phyloP scores from a whole-genome alignment of 1,140 invertebrate species.

The Neodiprion virginianus region DNA sequence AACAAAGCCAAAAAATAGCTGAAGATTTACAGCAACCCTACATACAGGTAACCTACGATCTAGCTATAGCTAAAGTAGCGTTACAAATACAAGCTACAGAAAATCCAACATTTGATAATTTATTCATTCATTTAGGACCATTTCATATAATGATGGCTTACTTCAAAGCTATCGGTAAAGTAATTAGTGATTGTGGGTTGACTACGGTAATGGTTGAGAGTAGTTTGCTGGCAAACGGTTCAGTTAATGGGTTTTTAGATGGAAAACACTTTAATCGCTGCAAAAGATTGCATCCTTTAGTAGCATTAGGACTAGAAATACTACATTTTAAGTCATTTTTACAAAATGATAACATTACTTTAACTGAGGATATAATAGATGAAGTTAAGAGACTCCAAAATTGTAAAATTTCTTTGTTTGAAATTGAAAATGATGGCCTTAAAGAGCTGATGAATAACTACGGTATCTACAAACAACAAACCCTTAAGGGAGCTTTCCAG shows the following conservation, averaged over 20 bases:
- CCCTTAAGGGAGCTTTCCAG: neutral
- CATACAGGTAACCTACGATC: conserved; percentile 19
- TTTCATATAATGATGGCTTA: conserved; percentile 60
- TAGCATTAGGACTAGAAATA: conserved; percentile 42
- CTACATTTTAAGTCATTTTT: conserved; percentile 36
- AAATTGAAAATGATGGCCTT: conserved; percentile 12
- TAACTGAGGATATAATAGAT: conserved; percentile 25
- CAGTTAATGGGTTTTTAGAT: conserved; percentile 50
- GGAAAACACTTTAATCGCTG: conserved; percentile 60
- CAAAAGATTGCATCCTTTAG: conserved; percentile 54
- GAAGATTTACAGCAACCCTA: conserved; percentile 38
- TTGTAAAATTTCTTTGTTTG: neutral
- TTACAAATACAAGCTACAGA: conserved; percentile 47
- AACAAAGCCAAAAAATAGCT: conserved; percentile 32
- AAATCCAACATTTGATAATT: conserved; percentile 45
- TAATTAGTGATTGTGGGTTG: conserved; percentile 55
- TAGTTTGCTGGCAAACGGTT: conserved; percentile 53
- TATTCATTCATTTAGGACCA: conserved; percentile 59
- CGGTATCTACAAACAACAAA: conserved; percentile 25
- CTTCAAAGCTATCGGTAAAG: conserved; percentile 58
- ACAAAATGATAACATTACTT: conserved; percentile 28
- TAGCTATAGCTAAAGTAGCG: conserved; percentile 51
- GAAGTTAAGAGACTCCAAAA: conserved; percentile 10
- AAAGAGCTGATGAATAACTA: conserved; percentile 30
- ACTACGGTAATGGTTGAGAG: conserved; percentile 51